phyloP scores from a whole-genome alignment of 2,113 vertebrate genomes.

The Indicator maculatus region DNA sequence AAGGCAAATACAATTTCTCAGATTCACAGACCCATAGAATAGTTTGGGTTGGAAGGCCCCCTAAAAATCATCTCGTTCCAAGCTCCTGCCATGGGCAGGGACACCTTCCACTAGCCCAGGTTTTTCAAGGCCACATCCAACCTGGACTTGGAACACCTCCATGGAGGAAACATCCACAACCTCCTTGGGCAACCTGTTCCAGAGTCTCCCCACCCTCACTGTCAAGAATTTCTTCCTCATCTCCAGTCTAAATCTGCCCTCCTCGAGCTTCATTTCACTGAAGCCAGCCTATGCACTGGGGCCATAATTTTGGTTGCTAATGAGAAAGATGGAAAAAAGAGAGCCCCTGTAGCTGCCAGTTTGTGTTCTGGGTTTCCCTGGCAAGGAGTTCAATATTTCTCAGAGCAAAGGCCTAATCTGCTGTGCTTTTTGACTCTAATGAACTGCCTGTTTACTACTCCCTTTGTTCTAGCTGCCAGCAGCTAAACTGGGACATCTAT shows the following conservation, averaged over 20 bases:
- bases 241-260: too few relatives aligned
- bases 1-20: background rate
- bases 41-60: too few relatives aligned
- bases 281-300: background rate
- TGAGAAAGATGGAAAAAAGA: background rate
- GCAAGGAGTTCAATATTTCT: background rate
- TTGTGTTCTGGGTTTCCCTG: background rate
- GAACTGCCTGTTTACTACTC: background rate
- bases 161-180: too few relatives aligned
- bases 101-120: too few relatives aligned
- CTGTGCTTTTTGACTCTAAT: background rate
- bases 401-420: background rate
- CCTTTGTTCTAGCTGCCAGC: conserved; percentile 33
- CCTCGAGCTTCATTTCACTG: background rate
- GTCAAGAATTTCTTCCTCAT: too few relatives aligned
- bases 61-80: too few relatives aligned
- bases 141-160: too few relatives aligned
- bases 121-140: too few relatives aligned
- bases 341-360: background rate
- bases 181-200: too few relatives aligned
- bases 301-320: background rate
- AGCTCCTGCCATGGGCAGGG: too few relatives aligned
- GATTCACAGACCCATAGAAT: too few relatives aligned
- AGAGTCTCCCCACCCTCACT: too few relatives aligned
- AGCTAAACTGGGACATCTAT: conserved; percentile 15